Percentiles rank a stretch among this genome's conserved stretches.
Evolutionary conservation across 1,140 invertebrate genomes (phyloP).

Genomic region (Adelges cooleyi): DNA sequence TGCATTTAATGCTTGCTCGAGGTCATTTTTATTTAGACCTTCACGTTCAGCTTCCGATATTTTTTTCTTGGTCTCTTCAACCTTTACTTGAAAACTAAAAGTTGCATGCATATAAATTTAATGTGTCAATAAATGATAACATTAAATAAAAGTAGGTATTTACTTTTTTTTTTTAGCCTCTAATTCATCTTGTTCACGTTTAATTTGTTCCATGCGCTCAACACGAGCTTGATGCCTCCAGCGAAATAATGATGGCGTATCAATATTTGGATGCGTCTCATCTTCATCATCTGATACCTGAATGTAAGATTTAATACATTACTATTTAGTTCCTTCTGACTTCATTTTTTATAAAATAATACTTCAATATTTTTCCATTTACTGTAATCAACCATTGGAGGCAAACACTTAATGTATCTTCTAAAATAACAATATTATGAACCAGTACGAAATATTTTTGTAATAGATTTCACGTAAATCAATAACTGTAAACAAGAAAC

Average conservation of each 20-base stretch:
- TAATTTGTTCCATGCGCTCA: slow-evolving; percentile 85
- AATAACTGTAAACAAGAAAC: no score
- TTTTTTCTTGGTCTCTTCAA: slow-evolving; percentile 53
- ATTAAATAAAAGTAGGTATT: slow-evolving; percentile 30
- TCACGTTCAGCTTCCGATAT: slow-evolving; percentile 46
- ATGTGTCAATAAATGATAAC: no score
- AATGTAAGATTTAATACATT: slow-evolving; percentile 27
- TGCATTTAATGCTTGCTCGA: slow-evolving; percentile 61
- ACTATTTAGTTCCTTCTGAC: no score
- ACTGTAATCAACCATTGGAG: slow-evolving; percentile 79
- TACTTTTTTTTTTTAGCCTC: slow-evolving; percentile 46
- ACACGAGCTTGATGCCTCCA: slow-evolving; percentile 95
- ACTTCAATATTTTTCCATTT: slow-evolving; percentile 96
- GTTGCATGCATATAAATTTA: no score
- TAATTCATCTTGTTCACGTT: slow-evolving; percentile 59
- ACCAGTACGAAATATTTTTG: no score
- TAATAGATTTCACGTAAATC: no score
- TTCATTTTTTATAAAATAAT: slow-evolving; percentile 33
- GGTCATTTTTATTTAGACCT: slow-evolving; percentile 43
- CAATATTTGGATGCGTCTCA: slow-evolving; percentile 98
- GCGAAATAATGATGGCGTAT: slow-evolving; percentile 91
- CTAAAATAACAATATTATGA: no score
- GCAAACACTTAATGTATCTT: no score
- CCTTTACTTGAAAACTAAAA: slow-evolving; percentile 41
- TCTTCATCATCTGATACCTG: slow-evolving; percentile 99